These are phyloP conservation scores for Onychostoma macrolepis DNA, from an alignment of 2,113 vertebrate species.

Conservation along the genomic window DNA sequence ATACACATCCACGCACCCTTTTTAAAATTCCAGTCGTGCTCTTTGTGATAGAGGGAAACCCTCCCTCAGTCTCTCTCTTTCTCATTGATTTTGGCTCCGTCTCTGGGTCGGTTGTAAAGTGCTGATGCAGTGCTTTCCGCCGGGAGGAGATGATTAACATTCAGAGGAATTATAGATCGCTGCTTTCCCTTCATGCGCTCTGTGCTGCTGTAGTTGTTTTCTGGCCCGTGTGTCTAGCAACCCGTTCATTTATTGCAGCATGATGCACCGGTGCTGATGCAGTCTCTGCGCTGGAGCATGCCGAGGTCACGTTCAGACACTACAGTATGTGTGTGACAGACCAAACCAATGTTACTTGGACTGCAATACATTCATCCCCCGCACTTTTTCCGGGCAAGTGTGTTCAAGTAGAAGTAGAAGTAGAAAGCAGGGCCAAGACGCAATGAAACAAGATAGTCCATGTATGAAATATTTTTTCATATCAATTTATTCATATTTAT, in stretches of 20 bases:
- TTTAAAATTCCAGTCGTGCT: conserved; percentile 31
- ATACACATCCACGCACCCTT: background rate
- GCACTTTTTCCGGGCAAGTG: too few species aligned
- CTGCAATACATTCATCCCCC: background rate
- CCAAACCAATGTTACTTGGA: background rate
- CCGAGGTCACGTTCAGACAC: conserved; percentile 44
- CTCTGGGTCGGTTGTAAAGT: conserved; percentile 49
- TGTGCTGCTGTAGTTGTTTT: conserved; percentile 41
- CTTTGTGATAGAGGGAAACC: conserved; percentile 48
- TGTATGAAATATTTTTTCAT: too few species aligned
- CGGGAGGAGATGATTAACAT: conserved; percentile 55
- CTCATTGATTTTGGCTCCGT: conserved; percentile 53
- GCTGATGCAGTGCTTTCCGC: conserved; percentile 50
- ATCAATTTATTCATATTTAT: too few species aligned
- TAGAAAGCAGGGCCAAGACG: too few species aligned
- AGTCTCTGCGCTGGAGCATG: conserved; percentile 14
- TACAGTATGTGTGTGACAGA: conserved; percentile 21
- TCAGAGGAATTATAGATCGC: conserved; percentile 57
- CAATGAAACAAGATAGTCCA: too few species aligned
- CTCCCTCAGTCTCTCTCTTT: conserved; percentile 8
- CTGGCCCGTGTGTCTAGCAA: conserved; percentile 32
- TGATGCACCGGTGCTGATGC: conserved; percentile 23
- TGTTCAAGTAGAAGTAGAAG: too few species aligned
- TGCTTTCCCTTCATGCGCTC: conserved; percentile 32
- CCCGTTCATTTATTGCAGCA: conserved; percentile 26